Evolutionary conservation across 2,888 invertebrate genomes (phyloP).

Genomic region (Crematogaster levior): DNA sequence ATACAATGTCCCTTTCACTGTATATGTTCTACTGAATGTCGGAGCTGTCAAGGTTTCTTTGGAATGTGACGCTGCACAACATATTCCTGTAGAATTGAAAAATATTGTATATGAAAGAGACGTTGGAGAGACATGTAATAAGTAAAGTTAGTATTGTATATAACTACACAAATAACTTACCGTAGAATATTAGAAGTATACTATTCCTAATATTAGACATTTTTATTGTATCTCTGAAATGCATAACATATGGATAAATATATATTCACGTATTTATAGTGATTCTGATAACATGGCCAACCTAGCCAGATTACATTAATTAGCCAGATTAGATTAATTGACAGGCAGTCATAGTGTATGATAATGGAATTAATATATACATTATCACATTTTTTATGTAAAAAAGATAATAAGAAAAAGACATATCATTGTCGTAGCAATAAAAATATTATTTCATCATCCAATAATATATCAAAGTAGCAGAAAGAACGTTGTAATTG

Average conservation of each 20-base stretch:
- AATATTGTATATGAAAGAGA: not conserved
- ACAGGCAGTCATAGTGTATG: not conserved
- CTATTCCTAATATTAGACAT: constrained; percentile 16
- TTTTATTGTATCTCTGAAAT: constrained; percentile 33
- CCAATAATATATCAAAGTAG: not conserved
- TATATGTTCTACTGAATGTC: constrained; percentile 91
- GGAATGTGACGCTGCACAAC: not conserved
- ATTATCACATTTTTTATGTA: not conserved
- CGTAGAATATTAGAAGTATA: constrained; percentile 34
- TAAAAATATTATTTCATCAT: not conserved
- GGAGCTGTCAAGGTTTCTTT: constrained; percentile 84
- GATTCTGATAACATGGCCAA: constrained; percentile 34
- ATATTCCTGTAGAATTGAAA: constrained; percentile 26
- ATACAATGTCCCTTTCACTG: constrained; percentile 91
- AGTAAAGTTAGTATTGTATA: not conserved
- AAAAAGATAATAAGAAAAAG: not conserved
- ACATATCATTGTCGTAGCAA: not conserved
- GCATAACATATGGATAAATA: not conserved
- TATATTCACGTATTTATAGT: not conserved
- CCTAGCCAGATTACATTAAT: not conserved
- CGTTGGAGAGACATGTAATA: not conserved
- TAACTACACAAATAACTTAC: constrained; percentile 18
- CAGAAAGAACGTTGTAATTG: not conserved
- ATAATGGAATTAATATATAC: not conserved
- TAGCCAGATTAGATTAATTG: constrained; percentile 4